Evolutionary conservation across 2,113 vertebrate species (phyloP), one percentile per base, ranked within the genome.

Genomic region (Cromileptes altivelis): DNA sequence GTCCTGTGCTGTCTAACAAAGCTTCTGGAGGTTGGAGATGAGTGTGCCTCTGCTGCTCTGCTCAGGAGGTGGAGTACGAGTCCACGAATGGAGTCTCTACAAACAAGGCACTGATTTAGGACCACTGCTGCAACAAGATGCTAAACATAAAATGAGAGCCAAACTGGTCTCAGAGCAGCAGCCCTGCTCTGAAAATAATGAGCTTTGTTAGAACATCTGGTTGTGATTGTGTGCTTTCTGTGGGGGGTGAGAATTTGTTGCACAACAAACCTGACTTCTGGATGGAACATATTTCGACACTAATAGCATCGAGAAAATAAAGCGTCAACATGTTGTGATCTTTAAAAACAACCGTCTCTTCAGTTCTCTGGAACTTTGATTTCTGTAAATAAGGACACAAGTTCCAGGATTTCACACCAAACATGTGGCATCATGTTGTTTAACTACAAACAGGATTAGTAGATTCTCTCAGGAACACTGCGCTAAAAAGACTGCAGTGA

Each of bases 91-190:
- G 52, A 78, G 74, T 77, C 71, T 73, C 72, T 68, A 61, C 74
- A 65, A 67, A 87, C 23, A 55, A 53, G 19, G 47, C 53, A 27
- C 83, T 84, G 84, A 87, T 78, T 84, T 83, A 58, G 55, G 70
- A 77, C 33, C 80, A 49, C 56, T 6, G 37, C 15, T 60, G 71
- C 60, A 82, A 75, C 1, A 73, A n/a, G 80, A 81, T 62, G 40
- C 60, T 64, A 15, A 4, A 71, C 58, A 69, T 30, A 25, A 13
- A 82, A 49, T 18, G 15, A 71, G 27, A 79, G 19, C 42, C 67
- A 53, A 67, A 68, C 81, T 87, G 88, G 75, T 88, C 83, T 72
- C 80, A 82, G 82, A 89, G 70, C 85, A 89, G 89, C 56, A 58
- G 76, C 3, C 9, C 6, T 8, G 7, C 37, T 53, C 11, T 9